Evolutionary conservation across 2,888 invertebrate genomes (phyloP).

Genomic region (Deroplatys truncata): DNA sequence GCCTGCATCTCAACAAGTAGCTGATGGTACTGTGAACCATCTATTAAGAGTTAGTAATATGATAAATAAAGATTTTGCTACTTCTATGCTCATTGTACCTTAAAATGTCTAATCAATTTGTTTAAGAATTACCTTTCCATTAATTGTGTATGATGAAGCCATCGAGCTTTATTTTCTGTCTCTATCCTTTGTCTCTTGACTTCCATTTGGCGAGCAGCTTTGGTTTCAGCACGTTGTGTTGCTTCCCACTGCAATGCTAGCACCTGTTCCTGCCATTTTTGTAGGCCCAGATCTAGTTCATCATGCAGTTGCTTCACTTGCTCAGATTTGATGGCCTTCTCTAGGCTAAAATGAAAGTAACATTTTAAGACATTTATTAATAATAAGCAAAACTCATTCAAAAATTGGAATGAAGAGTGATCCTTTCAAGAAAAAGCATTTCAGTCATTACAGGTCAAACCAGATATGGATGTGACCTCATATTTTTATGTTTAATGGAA

Average conservation of each 20-base stretch:
- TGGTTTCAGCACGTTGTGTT: constrained; percentile 39
- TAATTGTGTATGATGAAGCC: constrained; percentile 36
- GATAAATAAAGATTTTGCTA: neutral
- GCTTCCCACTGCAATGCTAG: constrained; percentile 40
- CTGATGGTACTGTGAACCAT: too few relatives aligned
- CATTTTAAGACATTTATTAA: neutral
- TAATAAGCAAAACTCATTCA: too few relatives aligned
- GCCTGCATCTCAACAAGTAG: too few relatives aligned
- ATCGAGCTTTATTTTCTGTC: constrained; percentile 36
- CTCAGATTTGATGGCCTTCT: constrained; percentile 37
- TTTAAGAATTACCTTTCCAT: constrained; percentile 35
- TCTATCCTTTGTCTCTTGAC: constrained; percentile 36
- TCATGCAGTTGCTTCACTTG: constrained; percentile 40
- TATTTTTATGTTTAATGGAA: neutral
- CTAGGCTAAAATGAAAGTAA: constrained; percentile 32
- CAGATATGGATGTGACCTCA: neutral
- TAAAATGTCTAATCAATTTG: neutral
- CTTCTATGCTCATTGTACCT: neutral
- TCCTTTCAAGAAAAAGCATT: too few relatives aligned
- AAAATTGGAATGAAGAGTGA: too few relatives aligned
- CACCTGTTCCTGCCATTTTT: constrained; percentile 43
- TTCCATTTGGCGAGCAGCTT: constrained; percentile 39
- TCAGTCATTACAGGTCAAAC: neutral
- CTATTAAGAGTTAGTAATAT: neutral
- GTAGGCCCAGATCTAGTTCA: constrained; percentile 41